Conservation (phyloP, 2,797 vertebrate species). For the Gymnoscopelus microlampas region DNA sequence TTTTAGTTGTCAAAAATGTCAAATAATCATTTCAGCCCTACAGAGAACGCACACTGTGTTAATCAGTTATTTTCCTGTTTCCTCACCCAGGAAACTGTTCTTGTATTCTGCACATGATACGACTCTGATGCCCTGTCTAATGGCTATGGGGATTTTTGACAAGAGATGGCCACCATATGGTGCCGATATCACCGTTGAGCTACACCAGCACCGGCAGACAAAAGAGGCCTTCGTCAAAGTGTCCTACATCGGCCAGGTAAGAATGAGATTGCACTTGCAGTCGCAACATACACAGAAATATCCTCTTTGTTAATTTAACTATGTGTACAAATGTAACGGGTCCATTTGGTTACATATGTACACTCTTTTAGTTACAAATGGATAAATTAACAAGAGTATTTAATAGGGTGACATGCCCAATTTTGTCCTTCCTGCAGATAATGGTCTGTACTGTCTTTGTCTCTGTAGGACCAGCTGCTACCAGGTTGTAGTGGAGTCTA, state of each 20-base stretch:
- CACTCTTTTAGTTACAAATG: too few relatives aligned
- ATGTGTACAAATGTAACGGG: too few relatives aligned
- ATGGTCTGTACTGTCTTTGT: slow-evolving; percentile 21
- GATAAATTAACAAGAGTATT: too few relatives aligned
- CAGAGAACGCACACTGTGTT: too few relatives aligned
- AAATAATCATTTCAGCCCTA: too few relatives aligned
- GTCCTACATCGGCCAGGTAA: slow-evolving; percentile 88
- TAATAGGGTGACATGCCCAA: too few relatives aligned
- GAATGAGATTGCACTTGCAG: slow-evolving; percentile 3
- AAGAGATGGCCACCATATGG: slow-evolving; percentile 92
- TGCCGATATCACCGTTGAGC: slow-evolving; percentile 88
- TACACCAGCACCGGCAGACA: slow-evolving; percentile 85
- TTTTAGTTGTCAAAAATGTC: too few relatives aligned
- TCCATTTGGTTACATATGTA: too few relatives aligned
- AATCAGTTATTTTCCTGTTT: slow-evolving; percentile 6
- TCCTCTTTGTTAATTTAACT: too few relatives aligned
- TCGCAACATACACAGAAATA: too few relatives aligned
- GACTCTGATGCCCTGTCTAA: slow-evolving; percentile 89
- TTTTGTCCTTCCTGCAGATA: not conserved
- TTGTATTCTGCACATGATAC: slow-evolving; percentile 91
- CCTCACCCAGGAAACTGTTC: slow-evolving; percentile 87
- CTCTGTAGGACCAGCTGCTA: slow-evolving; percentile 85
- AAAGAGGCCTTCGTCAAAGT: slow-evolving; percentile 88
- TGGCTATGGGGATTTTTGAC: slow-evolving; percentile 92
- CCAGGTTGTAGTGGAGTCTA: slow-evolving; percentile 87